Evolutionary conservation across 2,113 vertebrate genomes (phyloP).

Genomic region (Scytalopus superciliaris): DNA sequence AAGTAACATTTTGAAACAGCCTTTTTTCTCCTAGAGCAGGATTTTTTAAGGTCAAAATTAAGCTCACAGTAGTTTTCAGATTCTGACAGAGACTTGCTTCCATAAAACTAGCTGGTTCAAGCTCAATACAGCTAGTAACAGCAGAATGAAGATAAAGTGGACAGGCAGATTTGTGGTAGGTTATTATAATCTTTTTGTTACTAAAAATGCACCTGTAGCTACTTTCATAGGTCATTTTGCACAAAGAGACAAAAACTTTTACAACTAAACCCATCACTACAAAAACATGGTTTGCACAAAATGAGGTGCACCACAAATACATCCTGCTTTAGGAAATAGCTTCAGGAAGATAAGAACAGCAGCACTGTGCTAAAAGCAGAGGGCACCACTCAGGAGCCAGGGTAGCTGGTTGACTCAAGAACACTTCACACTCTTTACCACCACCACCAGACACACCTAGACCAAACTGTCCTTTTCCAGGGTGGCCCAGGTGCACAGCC

Average conservation of each 20-base stretch:
- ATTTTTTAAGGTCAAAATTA: not conserved
- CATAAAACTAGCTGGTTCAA: not conserved
- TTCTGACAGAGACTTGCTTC: not conserved
- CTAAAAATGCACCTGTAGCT: not conserved
- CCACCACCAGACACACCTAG: not conserved
- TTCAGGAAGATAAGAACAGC: not conserved
- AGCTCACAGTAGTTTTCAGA: not conserved
- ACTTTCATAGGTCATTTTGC: not conserved
- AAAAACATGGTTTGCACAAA: not conserved
- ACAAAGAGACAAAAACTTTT: not conserved
- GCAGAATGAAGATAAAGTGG: not conserved
- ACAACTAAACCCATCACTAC: not conserved
- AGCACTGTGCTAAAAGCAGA: not conserved
- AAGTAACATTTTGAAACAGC: not conserved
- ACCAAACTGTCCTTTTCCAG: not conserved
- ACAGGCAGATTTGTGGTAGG: not conserved
- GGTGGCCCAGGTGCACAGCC: not conserved
- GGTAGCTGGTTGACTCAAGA: not conserved
- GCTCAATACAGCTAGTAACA: not conserved
- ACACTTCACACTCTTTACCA: not conserved
- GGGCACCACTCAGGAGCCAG: not conserved
- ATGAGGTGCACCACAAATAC: not conserved
- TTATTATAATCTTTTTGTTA: not conserved
- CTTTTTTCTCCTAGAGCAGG: not conserved
- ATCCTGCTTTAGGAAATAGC: not conserved